Evolutionary conservation across 2,797 vertebrate genomes (phyloP), one percentile per base, ranked within the genome.

Genomic region (Amphiprion clarkii): DNA sequence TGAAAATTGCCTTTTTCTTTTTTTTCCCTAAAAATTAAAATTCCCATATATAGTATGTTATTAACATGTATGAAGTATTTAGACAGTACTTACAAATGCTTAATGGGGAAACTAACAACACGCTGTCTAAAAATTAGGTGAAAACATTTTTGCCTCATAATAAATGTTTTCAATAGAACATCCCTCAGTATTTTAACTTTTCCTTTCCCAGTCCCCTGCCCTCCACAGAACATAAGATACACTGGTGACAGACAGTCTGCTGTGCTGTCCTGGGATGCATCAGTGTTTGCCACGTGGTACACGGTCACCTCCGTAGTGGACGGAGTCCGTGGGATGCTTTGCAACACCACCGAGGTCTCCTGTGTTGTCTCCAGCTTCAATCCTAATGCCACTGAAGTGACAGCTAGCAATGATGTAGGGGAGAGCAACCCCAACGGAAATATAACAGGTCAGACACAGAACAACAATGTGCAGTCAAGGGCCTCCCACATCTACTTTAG

Each of bases 401-500:
- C 88, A 0, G 95, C 95, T 52, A 92, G 87, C 76, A 96, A 95
- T 52, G 70, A 27, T 1, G 85, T 21, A 4, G 95, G 95, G 78
- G 91, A 94, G 74, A 95, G 95, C 69, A 48, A 76, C 27, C 85
- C 88, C 1, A 84, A 46, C 31, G 21, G 19, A 36, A 16, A 68
- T 5, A 58, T 91, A 36, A 84, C 79, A 79, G 90, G 93, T 94
- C 4, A 81, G 87, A 44, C 25, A 14, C 25, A 48, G 19, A 16
- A 33, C 21, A 29, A 42, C 14, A 5, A 42, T 42, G 4, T 36
- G 33, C 8, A 8, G 7, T 36, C 33, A 36, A 10, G 33, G 9
- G 8, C 8, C 33, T 36, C 33, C 7, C 1, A 36, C 8, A 6
- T 36, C 6, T 36, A 9, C 9, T 36, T 36, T 8, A 36, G 33